Conservation (phyloP, 2,888 invertebrate genomes). For the Drosophila subquinaria region DNA sequence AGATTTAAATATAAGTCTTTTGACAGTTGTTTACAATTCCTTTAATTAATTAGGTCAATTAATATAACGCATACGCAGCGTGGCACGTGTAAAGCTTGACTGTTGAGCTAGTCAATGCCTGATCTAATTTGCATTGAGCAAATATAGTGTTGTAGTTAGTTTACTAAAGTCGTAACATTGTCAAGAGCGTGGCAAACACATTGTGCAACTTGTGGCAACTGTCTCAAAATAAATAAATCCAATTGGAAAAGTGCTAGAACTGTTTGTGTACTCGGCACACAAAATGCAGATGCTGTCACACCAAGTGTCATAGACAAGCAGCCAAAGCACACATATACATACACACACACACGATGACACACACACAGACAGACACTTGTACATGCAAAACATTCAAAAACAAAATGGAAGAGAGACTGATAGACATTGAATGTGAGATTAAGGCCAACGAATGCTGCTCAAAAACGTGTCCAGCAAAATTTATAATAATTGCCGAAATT, state of each 20-base stretch:
- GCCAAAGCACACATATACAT: constrained; percentile 14
- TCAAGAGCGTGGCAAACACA: constrained; percentile 24
- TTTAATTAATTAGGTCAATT: neutral
- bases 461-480: neutral
- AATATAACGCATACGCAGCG: neutral
- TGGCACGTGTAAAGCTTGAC: neutral
- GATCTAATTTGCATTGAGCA: constrained; percentile 9
- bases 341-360: constrained; percentile 11
- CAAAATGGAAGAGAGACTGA: neutral
- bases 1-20: neutral
- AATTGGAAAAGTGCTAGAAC: constrained; percentile 56
- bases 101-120: neutral
- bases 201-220: constrained; percentile 27
- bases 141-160: neutral
- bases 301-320: constrained; percentile 40
- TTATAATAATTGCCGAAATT: constrained; percentile 33
- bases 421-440: neutral
- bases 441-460: neutral
- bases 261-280: constrained; percentile 40
- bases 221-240: constrained; percentile 53
- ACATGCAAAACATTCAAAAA: constrained; percentile 21
- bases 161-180: constrained; percentile 15
- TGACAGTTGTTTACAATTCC: neutral
- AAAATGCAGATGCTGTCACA: constrained; percentile 59
- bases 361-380: constrained; percentile 18